A percentile compares a stretch with the other conserved stretches of the same genome.
Evolutionary conservation across 2,888 invertebrate species (phyloP).

Genomic region (Gymnosoma rotundatum): DNA sequence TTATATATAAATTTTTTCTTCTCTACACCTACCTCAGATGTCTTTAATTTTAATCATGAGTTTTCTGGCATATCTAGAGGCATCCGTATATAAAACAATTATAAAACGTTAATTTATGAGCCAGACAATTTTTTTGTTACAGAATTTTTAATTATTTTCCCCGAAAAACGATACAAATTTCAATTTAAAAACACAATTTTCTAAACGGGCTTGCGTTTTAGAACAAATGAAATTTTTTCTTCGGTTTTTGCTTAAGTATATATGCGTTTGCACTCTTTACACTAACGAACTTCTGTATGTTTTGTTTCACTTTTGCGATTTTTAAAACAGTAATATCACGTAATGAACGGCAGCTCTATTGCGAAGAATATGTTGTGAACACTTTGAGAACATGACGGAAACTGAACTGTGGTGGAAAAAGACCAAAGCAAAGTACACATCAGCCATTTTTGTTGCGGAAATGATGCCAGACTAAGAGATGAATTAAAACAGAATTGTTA

Average conservation of each 20-base stretch:
- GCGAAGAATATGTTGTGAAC: slow-evolving; percentile 60
- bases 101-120: slow-evolving; percentile 69
- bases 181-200: slow-evolving; percentile 64
- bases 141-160: slow-evolving; percentile 66
- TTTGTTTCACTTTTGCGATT: slow-evolving; percentile 61
- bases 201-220: slow-evolving; percentile 51
- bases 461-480: slow-evolving; percentile 17
- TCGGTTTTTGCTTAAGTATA: slow-evolving; percentile 46
- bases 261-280: slow-evolving; percentile 66
- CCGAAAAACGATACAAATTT: slow-evolving; percentile 66
- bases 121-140: slow-evolving; percentile 34
- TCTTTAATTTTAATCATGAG: slow-evolving; percentile 85
- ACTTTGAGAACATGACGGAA: slow-evolving; percentile 75
- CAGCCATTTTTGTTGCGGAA: slow-evolving; percentile 27
- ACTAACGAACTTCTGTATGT: slow-evolving; percentile 67
- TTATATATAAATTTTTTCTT: slow-evolving; percentile 41
- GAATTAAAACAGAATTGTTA: background rate
- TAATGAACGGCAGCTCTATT: slow-evolving; percentile 59
- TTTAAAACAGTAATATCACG: slow-evolving; percentile 58
- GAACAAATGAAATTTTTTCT: slow-evolving; percentile 62
- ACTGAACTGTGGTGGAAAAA: slow-evolving; percentile 73
- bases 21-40: slow-evolving; percentile 83
- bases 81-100: slow-evolving; percentile 83
- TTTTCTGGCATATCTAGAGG: slow-evolving; percentile 84
- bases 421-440: slow-evolving; percentile 46